These are phyloP conservation scores for Ganaspis brasiliensis DNA, from an alignment of 2,888 invertebrate species.

Conservation along the genomic window DNA sequence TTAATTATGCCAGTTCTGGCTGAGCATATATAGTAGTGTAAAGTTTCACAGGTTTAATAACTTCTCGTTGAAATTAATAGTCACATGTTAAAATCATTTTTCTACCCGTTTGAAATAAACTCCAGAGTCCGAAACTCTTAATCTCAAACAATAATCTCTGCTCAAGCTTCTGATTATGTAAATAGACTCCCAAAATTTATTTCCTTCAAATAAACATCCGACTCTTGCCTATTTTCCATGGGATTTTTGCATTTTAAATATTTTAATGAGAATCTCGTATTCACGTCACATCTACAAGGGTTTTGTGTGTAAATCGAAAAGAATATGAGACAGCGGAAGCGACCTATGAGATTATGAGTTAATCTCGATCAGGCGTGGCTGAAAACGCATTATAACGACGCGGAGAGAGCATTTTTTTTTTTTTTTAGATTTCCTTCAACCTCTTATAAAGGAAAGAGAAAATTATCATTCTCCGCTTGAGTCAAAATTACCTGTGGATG, in stretches of 20 bases:
- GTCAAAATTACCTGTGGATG: slow-evolving; percentile 27
- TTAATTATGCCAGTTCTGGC: no score
- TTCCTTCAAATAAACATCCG: slow-evolving; percentile 13
- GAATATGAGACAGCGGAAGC: slow-evolving; percentile 25
- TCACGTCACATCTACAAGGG: slow-evolving; percentile 8
- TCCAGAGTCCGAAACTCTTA: neutral
- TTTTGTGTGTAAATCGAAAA: slow-evolving; percentile 14
- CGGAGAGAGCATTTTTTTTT: neutral
- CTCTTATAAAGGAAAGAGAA: slow-evolving; percentile 9
- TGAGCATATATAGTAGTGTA: no score
- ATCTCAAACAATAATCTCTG: slow-evolving; percentile 14
- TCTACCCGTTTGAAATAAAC: no score
- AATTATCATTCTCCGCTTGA: slow-evolving; percentile 39
- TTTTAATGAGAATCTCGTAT: slow-evolving; percentile 9
- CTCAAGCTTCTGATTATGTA: neutral
- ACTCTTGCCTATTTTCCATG: slow-evolving; percentile 12
- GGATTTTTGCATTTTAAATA: no score
- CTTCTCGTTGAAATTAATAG: no score
- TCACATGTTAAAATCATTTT: no score
- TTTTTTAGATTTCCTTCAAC: slow-evolving; percentile 21
- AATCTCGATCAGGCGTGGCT: slow-evolving; percentile 23
- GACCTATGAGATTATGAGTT: slow-evolving; percentile 23
- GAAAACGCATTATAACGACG: slow-evolving; percentile 18
- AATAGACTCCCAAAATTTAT: slow-evolving; percentile 21
- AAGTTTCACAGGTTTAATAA: no score